A percentile compares a stretch with the other conserved stretches of the same genome.
phyloP scores from a whole-genome alignment of 2,113 vertebrate genomes.

The Pangasianodon hypophthalmus region DNA sequence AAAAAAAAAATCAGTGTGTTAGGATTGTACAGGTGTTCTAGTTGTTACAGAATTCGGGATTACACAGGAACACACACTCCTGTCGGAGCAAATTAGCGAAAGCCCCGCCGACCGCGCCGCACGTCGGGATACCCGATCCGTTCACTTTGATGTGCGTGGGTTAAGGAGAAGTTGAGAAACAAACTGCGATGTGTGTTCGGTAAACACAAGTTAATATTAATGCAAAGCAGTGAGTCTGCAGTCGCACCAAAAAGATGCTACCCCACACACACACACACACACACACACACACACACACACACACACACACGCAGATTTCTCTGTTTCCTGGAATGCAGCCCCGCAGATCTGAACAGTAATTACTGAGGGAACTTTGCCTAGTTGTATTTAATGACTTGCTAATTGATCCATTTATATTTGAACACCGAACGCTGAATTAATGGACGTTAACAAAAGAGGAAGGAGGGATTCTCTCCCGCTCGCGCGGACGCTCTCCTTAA shows the following conservation, averaged over 20 bases:
- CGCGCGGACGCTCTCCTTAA: neutral
- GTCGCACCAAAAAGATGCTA: constrained; percentile 25
- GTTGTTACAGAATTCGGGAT: constrained; percentile 75
- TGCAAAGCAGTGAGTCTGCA: constrained; percentile 46
- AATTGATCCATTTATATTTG: constrained; percentile 72
- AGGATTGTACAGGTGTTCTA: constrained; percentile 76
- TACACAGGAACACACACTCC: constrained; percentile 63
- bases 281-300: constrained; percentile 18
- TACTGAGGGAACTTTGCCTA: constrained; percentile 67
- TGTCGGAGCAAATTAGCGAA: constrained; percentile 71
- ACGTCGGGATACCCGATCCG: constrained; percentile 72
- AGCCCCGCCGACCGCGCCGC: constrained; percentile 66
- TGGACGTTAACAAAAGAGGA: constrained; percentile 24
- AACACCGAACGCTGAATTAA: neutral
- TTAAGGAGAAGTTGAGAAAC: constrained; percentile 67
- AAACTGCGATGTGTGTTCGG: constrained; percentile 71
- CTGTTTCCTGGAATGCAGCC: constrained; percentile 58
- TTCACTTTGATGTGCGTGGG: constrained; percentile 75
- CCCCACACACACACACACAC: constrained; percentile 6
- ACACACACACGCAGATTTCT: neutral
- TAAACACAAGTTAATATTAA: constrained; percentile 76
- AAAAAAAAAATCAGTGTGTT: constrained; percentile 59
- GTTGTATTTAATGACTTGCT: constrained; percentile 74
- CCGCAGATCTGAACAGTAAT: constrained; percentile 69
- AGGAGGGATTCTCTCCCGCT: constrained; percentile 9